These are phyloP conservation scores for Pterocles gutturalis DNA, from an alignment of 2,113 vertebrate species.

Conservation along the genomic window DNA sequence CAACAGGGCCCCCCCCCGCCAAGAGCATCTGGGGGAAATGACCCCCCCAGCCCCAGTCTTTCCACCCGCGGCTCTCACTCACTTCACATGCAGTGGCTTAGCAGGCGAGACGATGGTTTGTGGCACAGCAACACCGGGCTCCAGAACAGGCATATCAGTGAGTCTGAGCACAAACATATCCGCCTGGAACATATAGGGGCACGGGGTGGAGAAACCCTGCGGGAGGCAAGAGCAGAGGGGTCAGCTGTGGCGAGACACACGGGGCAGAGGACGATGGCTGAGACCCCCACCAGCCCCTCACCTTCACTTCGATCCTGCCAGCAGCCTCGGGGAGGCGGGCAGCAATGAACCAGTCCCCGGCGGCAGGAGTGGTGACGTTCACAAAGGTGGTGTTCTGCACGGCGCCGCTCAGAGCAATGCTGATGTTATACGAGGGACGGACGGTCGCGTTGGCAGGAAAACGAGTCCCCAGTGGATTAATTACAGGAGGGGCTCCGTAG, in stretches of 20 bases:
- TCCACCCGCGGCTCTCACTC: conserved; percentile 36
- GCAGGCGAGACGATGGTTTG: conserved; percentile 75
- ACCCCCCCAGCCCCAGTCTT: rapidly evolving
- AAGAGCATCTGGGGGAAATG: background rate
- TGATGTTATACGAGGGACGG: conserved; percentile 78
- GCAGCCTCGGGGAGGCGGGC: conserved; percentile 91
- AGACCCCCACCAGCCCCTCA: conserved; percentile 48
- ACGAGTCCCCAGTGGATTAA: conserved; percentile 83
- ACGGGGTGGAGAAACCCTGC: conserved; percentile 88
- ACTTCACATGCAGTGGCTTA: conserved; percentile 87
- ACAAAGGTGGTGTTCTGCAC: conserved; percentile 79
- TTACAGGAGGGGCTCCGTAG: conserved; percentile 90
- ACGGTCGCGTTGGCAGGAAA: conserved; percentile 83
- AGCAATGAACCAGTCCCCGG: conserved; percentile 91
- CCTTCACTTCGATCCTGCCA: conserved; percentile 94
- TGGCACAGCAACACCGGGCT: conserved; percentile 69
- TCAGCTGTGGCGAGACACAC: background rate
- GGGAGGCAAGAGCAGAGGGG: background rate
- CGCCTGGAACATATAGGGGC: conserved; percentile 91
- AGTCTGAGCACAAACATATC: conserved; percentile 88
- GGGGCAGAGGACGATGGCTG: rapidly evolving
- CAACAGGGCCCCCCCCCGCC: background rate
- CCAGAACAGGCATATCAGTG: conserved; percentile 81
- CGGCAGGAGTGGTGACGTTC: conserved; percentile 85
- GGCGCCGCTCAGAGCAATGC: conserved; percentile 60